phyloP scores from a whole-genome alignment of 1,140 invertebrate species.

The Bombus pyrosoma region DNA sequence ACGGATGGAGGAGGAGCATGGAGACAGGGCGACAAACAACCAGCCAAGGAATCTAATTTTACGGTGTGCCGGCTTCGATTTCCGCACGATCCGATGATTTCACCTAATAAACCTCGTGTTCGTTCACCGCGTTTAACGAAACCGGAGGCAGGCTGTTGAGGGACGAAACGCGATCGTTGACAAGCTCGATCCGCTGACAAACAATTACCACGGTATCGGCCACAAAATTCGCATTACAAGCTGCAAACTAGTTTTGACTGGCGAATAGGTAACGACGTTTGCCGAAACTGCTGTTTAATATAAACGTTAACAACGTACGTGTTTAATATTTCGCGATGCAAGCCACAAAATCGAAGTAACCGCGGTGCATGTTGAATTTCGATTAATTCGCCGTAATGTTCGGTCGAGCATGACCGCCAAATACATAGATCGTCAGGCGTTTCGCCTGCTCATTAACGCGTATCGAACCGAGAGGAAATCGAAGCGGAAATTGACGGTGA shows the following conservation, averaged over 20 bases:
- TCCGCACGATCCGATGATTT: neutral
- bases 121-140: slow-evolving; percentile 12
- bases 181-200: neutral
- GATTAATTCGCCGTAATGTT: neutral
- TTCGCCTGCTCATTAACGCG: neutral
- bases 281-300: slow-evolving; percentile 5
- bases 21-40: neutral
- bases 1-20: neutral
- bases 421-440: neutral
- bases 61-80: slow-evolving; percentile 9
- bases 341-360: neutral
- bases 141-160: neutral
- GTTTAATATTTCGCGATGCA: slow-evolving; percentile 17
- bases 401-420: neutral
- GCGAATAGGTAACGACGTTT: neutral
- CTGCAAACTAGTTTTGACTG: neutral
- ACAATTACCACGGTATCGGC: neutral
- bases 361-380: neutral
- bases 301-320: neutral
- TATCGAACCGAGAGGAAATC: neutral
- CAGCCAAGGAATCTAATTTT: slow-evolving; percentile 18
- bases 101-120: slow-evolving; percentile 2
- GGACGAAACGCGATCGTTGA: neutral
- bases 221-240: neutral
- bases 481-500: neutral